These are phyloP conservation scores for Eupristina koningsbergeri DNA, from an alignment of 1,140 invertebrate genomes.

Conservation along the genomic window DNA sequence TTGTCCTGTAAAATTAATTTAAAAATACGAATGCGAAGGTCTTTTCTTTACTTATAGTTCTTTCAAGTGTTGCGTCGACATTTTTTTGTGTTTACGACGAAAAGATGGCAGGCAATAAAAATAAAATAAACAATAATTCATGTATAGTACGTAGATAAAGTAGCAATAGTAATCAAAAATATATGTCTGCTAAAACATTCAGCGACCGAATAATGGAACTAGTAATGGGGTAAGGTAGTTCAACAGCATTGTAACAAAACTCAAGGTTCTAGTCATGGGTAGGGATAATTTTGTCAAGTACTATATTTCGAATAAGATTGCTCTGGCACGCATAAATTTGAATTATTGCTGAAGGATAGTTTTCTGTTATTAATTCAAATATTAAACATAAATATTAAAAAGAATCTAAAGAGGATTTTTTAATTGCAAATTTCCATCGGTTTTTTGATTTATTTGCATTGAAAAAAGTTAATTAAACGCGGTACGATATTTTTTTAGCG, in stretches of 20 bases:
- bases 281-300: conserved; percentile 16
- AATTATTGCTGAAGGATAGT: neutral
- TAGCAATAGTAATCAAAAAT: neutral
- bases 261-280: neutral
- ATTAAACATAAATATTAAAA: neutral
- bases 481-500: neutral
- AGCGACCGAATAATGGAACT: neutral
- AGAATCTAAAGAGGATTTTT: neutral
- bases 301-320: neutral
- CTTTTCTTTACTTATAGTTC: neutral
- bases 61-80: neutral
- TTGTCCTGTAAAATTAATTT: neutral
- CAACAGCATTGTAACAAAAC: neutral
- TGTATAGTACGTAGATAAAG: neutral
- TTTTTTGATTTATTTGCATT: neutral
- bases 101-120: neutral
- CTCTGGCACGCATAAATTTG: neutral
- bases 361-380: neutral
- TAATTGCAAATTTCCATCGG: neutral
- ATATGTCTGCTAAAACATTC: neutral
- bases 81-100: neutral
- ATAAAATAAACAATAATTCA: neutral
- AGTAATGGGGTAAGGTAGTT: neutral
- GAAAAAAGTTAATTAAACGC: neutral
- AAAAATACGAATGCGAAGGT: neutral